Evolutionary conservation across 2,113 vertebrate species (phyloP).

Genomic region (Notechis scutatus): DNA sequence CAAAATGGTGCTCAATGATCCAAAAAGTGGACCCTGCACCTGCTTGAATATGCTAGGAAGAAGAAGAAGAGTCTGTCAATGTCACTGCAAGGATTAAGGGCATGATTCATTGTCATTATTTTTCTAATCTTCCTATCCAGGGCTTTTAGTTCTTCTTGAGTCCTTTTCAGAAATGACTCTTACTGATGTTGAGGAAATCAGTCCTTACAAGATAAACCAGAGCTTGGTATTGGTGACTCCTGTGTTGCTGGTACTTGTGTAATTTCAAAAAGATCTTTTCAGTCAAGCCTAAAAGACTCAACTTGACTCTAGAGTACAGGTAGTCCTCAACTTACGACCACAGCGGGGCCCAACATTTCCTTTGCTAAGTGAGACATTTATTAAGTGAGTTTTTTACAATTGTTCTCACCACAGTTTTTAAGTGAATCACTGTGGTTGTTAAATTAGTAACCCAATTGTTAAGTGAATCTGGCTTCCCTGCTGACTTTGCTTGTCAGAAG

Average conservation of each 20-base stretch:
- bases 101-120: too few species aligned
- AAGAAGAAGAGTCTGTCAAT: too few species aligned
- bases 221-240: background rate
- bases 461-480: background rate
- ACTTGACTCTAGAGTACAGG: background rate
- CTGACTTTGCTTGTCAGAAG: background rate
- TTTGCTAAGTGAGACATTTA: too few species aligned
- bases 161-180: background rate
- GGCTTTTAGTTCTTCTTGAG: too few species aligned
- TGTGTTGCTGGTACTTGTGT: background rate
- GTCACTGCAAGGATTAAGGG: too few species aligned
- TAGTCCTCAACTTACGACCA: too few species aligned
- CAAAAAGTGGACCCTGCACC: too few species aligned
- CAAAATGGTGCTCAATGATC: too few species aligned
- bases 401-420: background rate
- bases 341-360: too few species aligned
- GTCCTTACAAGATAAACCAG: background rate
- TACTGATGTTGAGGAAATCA: background rate
- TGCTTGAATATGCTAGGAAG: too few species aligned
- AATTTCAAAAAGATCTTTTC: background rate
- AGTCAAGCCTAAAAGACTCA: background rate
- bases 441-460: background rate
- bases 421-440: background rate
- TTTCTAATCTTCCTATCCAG: too few species aligned
- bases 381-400: background rate